Evolutionary conservation across 2,113 vertebrate species (phyloP).

Genomic region (Rhinoderma darwinii): DNA sequence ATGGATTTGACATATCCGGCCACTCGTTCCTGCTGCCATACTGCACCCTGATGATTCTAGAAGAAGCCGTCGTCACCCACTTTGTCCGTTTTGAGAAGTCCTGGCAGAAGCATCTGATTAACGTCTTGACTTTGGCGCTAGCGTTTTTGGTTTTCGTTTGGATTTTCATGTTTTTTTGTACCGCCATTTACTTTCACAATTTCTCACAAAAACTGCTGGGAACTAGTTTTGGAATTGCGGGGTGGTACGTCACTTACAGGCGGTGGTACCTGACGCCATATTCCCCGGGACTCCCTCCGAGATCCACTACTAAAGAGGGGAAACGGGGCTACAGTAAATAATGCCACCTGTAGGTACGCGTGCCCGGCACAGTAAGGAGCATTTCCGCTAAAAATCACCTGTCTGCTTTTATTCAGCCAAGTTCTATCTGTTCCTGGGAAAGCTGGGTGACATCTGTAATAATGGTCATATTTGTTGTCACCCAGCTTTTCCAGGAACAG

Average conservation of each 20-base stretch:
- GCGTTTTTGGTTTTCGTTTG: constrained; percentile 80
- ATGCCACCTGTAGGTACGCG: neutral
- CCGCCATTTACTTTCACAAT: constrained; percentile 92
- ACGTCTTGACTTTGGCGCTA: constrained; percentile 79
- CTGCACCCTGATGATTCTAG: constrained; percentile 86
- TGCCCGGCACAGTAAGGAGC: neutral
- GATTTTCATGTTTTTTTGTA: constrained; percentile 92
- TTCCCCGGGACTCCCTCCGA: constrained; percentile 87
- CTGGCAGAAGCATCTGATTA: constrained; percentile 64
- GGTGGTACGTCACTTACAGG: constrained; percentile 86
- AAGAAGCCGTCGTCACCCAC: constrained; percentile 83
- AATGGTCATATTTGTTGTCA: neutral
- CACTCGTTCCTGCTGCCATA: constrained; percentile 93
- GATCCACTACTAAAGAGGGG: neutral
- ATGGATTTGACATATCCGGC: constrained; percentile 91
- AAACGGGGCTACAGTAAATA: neutral
- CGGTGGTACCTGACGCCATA: constrained; percentile 84
- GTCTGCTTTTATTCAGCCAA: no score
- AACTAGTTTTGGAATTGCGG: constrained; percentile 77
- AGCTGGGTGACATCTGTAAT: neutral
- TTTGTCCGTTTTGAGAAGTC: constrained; percentile 66
- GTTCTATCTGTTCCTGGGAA: no score
- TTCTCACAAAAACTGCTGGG: constrained; percentile 84
- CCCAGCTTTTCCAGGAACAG: neutral
- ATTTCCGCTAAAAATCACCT: neutral